Evolutionary conservation across 2,797 vertebrate species (phyloP).

Genomic region (Hemitrygon akajei): DNA sequence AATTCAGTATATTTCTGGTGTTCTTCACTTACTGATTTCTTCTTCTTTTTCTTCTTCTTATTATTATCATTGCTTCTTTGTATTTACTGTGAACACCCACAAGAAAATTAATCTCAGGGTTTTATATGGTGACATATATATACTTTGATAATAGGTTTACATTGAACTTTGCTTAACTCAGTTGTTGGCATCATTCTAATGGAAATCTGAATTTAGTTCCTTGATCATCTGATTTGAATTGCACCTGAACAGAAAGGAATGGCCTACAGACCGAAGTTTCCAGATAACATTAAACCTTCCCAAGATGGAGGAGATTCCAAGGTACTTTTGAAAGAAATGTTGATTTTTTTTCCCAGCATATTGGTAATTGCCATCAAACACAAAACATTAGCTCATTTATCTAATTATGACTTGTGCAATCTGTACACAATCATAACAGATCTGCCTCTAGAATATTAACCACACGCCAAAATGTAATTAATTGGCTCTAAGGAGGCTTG

Average conservation of each 20-base stretch:
- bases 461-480: not conserved
- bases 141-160: no score
- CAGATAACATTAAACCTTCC: not conserved
- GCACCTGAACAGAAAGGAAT: not conserved
- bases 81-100: no score
- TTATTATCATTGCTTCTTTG: no score
- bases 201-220: not conserved
- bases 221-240: not conserved
- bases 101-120: no score
- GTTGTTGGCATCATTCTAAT: not conserved
- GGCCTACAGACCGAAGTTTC: not conserved
- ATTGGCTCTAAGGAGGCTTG: not conserved
- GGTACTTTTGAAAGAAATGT: no score
- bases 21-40: no score
- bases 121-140: no score
- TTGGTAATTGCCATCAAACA: not conserved
- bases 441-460: not conserved
- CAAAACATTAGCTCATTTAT: not conserved
- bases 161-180: not conserved
- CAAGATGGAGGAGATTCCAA: not conserved
- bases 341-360: not conserved
- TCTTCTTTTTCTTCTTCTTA: no score
- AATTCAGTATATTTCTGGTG: no score
- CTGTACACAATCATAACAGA: not conserved
- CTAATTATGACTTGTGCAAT: not conserved